Evolutionary conservation across 2,888 invertebrate genomes (phyloP), one percentile per base, ranked within the genome.

Genomic region (Xestia rhomboidea): DNA sequence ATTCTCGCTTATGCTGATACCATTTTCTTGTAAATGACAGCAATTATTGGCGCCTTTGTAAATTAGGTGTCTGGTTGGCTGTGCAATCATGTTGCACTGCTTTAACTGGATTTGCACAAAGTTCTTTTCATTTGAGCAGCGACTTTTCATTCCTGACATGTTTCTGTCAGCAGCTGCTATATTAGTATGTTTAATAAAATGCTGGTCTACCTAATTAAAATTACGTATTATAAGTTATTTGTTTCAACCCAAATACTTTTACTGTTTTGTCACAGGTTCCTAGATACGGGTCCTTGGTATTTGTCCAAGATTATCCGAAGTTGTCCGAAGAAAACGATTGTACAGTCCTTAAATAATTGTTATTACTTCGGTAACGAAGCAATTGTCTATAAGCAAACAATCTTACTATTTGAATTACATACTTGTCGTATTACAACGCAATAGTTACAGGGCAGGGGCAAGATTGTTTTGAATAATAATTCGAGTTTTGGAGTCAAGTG

Each of bases 401-500:
- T 68, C 76, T 70, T 67, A 44, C 8, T 68, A 54, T 74, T 82
- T 82, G 44, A 74, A 77, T 72, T 49, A 73, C 75, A 77, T 57
- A 71, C 54, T 76, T 83, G 38, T 74, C 34, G 67, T 81, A 77
- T 60, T 54, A 75, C 70, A 49, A 69, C 74, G 73, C 79, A 77
- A 79, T 73, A 83, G 79, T 82, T 86, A 84, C 83, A 85, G 87
- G 78, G 89, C 83, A 85, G 87, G 78, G 89, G 83, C 87, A 82
- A 87, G 87, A 87, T 87, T 86, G 82, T 77, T 87, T 89, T 90
- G 88, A 87, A 89, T 91, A 88, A 88, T 90, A 85, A 89, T 89
- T 90, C 89, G 79, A 89, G 89, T 91, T 92, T 92, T 89, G 89
- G 89, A 88, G 82, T 83, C 83, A 89, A 89, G 95, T 95, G 95